Conservation (phyloP, 2,113 vertebrate species). For the Apteryx owenii region DNA sequence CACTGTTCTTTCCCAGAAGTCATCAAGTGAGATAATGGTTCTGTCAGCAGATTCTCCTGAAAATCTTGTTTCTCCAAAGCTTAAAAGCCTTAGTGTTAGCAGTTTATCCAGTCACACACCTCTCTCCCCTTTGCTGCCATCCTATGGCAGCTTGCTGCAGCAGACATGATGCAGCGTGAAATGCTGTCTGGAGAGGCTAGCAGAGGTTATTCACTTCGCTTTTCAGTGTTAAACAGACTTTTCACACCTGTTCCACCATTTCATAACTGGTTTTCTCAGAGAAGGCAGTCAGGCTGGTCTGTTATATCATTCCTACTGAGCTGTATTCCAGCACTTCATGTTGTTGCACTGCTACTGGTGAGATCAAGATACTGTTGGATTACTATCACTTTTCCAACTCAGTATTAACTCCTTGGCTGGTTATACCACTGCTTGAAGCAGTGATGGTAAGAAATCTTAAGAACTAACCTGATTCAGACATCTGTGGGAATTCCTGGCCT, state of each 20-base stretch:
- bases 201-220: not conserved
- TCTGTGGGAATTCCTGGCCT: not conserved
- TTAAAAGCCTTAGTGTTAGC: not conserved
- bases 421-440: not conserved
- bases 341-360: not conserved
- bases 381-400: not conserved
- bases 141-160: conserved; percentile 5
- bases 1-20: not conserved
- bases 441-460: not conserved
- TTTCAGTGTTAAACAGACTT: not conserved
- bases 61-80: not conserved
- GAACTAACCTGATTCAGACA: not conserved
- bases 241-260: not conserved
- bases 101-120: not conserved
- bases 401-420: not conserved
- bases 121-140: conserved; percentile 49
- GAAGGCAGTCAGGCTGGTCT: not conserved
- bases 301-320: not conserved
- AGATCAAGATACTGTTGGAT: not conserved
- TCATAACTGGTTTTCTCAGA: not conserved
- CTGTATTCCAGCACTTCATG: not conserved
- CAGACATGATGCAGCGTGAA: not conserved
- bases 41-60: not conserved
- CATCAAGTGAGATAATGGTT: not conserved
- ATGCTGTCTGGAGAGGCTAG: conserved; percentile 34